Conservation (phyloP, 2,888 invertebrate genomes). For the Tipula vernalis region DNA sequence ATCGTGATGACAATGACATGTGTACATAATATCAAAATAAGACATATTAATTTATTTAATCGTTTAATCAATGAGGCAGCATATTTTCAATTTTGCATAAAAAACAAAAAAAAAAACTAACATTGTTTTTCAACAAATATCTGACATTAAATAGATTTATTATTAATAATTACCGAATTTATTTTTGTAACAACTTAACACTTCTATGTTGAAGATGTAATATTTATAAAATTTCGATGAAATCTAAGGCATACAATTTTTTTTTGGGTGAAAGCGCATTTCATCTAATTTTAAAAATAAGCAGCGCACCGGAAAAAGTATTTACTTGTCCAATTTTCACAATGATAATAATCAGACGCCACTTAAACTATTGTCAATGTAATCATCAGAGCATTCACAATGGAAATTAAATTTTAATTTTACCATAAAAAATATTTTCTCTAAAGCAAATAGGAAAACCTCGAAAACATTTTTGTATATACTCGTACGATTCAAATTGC, state of each 20-base stretch:
- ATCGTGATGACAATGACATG: no score
- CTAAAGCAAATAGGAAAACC: neutral
- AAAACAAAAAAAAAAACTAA: no score
- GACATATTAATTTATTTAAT: no score
- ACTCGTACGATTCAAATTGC: neutral
- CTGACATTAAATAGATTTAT: no score
- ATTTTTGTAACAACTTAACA: neutral
- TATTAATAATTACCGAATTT: neutral
- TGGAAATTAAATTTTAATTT: neutral
- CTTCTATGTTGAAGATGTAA: neutral
- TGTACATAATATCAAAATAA: no score
- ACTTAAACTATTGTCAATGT: neutral
- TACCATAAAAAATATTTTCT: neutral
- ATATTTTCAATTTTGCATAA: no score
- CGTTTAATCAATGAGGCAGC: no score
- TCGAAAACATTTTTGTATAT: neutral
- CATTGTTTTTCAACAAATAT: no score
- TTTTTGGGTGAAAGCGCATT: neutral
- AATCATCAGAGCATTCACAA: neutral
- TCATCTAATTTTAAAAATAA: neutral
- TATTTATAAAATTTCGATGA: neutral
- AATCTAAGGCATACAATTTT: neutral
- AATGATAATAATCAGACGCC: neutral
- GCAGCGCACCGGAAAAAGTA: neutral
- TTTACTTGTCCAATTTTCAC: neutral